A percentile compares a stretch with the other conserved stretches of the same genome.
phyloP scores from a whole-genome alignment of 2,888 invertebrate species.

The Malthinus seriepunctatus region DNA sequence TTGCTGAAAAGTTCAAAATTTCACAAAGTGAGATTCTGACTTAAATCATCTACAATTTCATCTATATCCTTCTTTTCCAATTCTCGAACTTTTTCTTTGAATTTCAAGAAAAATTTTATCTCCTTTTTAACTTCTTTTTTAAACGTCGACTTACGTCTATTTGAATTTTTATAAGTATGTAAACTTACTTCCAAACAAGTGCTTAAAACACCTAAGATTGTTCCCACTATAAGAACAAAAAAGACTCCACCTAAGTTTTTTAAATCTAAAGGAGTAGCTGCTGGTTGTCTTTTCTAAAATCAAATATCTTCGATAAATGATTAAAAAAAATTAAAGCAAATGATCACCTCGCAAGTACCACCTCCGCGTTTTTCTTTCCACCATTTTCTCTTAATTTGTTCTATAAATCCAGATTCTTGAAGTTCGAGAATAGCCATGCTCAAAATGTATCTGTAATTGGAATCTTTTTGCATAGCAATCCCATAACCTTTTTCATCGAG shows the following conservation, averaged over 20 bases:
- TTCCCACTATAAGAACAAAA: slow-evolving; percentile 70
- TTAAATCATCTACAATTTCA: background rate
- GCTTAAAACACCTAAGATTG: slow-evolving; percentile 64
- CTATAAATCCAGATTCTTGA: slow-evolving; percentile 73
- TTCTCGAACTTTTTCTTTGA: slow-evolving; percentile 14
- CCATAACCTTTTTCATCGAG: slow-evolving; percentile 68
- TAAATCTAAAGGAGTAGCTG: slow-evolving; percentile 59
- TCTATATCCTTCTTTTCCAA: background rate
- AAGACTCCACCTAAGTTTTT: slow-evolving; percentile 83
- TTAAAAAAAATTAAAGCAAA: background rate
- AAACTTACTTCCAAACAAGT: slow-evolving; percentile 70
- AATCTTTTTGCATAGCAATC: slow-evolving; percentile 52
- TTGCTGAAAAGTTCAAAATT: background rate
- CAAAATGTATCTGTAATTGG: slow-evolving; percentile 68
- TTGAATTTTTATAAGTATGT: slow-evolving; percentile 51
- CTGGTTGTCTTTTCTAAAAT: slow-evolving; percentile 25
- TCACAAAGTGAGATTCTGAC: background rate
- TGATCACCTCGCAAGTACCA: slow-evolving; percentile 17
- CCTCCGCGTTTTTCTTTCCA: slow-evolving; percentile 72
- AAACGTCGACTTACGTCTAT: slow-evolving; percentile 61
- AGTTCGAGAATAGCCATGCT: slow-evolving; percentile 74
- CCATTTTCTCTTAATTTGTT: slow-evolving; percentile 74
- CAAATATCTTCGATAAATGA: background rate
- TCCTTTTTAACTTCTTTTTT: slow-evolving; percentile 12
- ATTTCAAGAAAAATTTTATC: slow-evolving; percentile 18